These are phyloP conservation scores for Zeuzera pyrina DNA, from an alignment of 2,888 invertebrate genomes.

Conservation along the genomic window DNA sequence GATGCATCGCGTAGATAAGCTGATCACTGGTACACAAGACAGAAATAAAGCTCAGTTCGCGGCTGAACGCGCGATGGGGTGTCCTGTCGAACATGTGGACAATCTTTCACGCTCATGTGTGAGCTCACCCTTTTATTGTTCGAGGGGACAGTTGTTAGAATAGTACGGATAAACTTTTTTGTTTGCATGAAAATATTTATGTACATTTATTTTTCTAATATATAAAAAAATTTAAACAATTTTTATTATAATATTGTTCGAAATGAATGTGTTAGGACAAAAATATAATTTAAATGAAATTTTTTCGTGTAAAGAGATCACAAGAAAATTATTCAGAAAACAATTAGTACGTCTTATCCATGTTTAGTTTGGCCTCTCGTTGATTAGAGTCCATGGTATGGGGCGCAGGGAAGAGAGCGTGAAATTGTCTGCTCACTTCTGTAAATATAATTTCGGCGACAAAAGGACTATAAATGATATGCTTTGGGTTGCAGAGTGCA, in stretches of 20 bases:
- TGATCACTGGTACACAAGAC: constrained; percentile 30
- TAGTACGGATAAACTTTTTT: constrained; percentile 29
- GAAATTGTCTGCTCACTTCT: constrained; percentile 74
- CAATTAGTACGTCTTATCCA: constrained; percentile 27
- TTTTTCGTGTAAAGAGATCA: too few species aligned
- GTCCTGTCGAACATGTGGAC: constrained; percentile 65
- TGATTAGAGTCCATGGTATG: constrained; percentile 63
- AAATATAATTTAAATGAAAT: too few species aligned
- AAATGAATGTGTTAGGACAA: too few species aligned
- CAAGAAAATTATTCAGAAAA: too few species aligned
- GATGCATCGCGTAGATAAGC: constrained; percentile 57
- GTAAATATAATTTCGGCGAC: constrained; percentile 73
- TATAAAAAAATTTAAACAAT: too few species aligned
- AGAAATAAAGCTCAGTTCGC: constrained; percentile 22
- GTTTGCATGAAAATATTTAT: neutral
- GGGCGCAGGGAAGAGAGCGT: constrained; percentile 68
- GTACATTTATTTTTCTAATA: too few species aligned
- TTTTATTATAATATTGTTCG: too few species aligned
- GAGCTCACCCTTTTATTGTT: constrained; percentile 64
- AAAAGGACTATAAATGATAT: constrained; percentile 72
- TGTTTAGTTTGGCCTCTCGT: constrained; percentile 30
- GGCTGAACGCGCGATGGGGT: constrained; percentile 40
- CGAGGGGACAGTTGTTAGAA: constrained; percentile 32
- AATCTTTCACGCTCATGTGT: constrained; percentile 73
- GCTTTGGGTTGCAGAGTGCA: constrained; percentile 53